These are phyloP conservation scores for Dicaeum eximium DNA, from an alignment of 2,113 vertebrate species.

Conservation along the genomic window DNA sequence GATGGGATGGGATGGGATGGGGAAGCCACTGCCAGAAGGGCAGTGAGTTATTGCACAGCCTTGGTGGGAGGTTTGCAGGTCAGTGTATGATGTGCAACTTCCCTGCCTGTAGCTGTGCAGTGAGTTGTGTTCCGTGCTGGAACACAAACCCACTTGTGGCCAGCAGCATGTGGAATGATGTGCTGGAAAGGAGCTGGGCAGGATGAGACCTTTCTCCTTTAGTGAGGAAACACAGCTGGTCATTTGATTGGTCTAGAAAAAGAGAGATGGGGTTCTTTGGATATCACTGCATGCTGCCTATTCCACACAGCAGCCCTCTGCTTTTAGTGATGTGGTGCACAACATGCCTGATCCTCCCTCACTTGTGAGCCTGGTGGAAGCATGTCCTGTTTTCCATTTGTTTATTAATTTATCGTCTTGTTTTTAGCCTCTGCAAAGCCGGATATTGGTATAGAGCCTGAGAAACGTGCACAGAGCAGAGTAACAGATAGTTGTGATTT, in stretches of 20 bases:
- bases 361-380: not conserved
- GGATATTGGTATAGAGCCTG: conserved; percentile 58
- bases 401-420: conserved; percentile 72
- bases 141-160: not conserved
- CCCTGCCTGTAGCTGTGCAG: not conserved
- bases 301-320: not conserved
- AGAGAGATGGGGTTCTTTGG: not conserved
- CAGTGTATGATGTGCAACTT: not conserved
- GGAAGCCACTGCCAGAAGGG: accelerated
- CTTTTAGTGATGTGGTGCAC: not conserved
- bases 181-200: not conserved
- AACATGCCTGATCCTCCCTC: not conserved
- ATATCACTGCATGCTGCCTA: not conserved
- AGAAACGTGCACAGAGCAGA: conserved; percentile 40
- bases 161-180: not conserved
- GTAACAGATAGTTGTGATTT: conserved; percentile 75
- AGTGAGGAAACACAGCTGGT: not conserved
- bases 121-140: not conserved
- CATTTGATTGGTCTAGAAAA: not conserved
- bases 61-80: not conserved
- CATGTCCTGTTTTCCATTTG: conserved; percentile 48
- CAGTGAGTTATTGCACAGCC: not conserved
- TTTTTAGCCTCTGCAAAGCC: conserved; percentile 60
- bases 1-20: not conserved
- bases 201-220: not conserved